These are phyloP conservation scores for Hemicordylus capensis DNA, from an alignment of 2,113 vertebrate species.

Conservation along the genomic window DNA sequence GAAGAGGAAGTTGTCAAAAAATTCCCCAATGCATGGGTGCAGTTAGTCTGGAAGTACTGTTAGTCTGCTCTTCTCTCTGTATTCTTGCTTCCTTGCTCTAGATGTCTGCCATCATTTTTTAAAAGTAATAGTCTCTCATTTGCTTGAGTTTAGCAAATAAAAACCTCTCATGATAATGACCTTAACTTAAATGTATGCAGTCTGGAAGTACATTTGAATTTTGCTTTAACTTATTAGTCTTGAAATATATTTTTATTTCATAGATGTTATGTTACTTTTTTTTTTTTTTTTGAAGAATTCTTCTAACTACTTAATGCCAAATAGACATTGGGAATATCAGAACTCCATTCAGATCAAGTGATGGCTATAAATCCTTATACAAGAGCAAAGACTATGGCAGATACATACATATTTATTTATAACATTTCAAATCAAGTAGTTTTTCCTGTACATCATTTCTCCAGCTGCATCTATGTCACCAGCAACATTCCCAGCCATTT, in stretches of 20 bases:
- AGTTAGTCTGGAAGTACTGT: too few relatives aligned
- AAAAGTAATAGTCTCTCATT: neutral
- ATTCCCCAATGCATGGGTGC: too few relatives aligned
- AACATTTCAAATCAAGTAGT: neutral
- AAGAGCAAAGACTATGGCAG: neutral
- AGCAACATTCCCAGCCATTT: neutral
- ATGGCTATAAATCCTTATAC: neutral
- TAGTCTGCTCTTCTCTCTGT: too few relatives aligned
- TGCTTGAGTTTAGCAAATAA: neutral
- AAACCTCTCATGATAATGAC: neutral
- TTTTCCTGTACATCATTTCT: neutral
- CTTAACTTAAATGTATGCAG: conserved; percentile 14
- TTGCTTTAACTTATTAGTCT: neutral
- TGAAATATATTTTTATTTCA: conserved; percentile 11
- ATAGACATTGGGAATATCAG: neutral
- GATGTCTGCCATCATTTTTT: too few relatives aligned
- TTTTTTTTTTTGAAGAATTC: conserved; percentile 7
- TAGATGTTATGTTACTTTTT: neutral
- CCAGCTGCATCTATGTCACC: neutral
- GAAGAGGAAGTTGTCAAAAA: conserved; percentile 38
- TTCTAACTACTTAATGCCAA: neutral
- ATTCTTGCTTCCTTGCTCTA: too few relatives aligned
- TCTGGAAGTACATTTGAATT: conserved; percentile 1
- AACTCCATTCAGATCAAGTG: neutral
- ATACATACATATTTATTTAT: neutral